These are phyloP conservation scores for Agonopterix subpropinquella DNA, from an alignment of 2,888 invertebrate genomes.

Conservation along the genomic window DNA sequence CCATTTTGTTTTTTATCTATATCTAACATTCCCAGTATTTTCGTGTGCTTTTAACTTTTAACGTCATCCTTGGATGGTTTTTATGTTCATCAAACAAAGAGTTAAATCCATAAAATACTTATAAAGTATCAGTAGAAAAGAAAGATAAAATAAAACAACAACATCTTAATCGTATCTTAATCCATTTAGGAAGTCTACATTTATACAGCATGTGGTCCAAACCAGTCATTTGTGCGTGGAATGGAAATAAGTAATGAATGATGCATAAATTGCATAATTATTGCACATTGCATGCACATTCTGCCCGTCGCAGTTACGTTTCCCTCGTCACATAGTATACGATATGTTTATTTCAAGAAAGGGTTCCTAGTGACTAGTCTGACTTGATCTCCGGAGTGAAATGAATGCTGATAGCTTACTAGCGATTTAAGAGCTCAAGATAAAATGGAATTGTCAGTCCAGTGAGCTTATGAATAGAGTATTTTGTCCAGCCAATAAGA, in stretches of 20 bases:
- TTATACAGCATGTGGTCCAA: no score
- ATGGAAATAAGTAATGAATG: no score
- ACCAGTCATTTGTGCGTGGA: no score
- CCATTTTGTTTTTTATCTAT: background rate
- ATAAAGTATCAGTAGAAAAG: no score
- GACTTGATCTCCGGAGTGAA: conserved; percentile 29
- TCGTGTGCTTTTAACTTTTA: no score
- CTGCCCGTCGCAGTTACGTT: no score
- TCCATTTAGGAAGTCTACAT: background rate
- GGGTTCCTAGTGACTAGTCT: conserved; percentile 31
- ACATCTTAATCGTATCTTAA: background rate
- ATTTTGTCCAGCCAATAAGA: conserved; percentile 32
- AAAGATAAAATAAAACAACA: background rate
- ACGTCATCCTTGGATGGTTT: no score
- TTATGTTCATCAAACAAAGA: no score
- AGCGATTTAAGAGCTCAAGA: conserved; percentile 20
- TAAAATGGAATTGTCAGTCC: conserved; percentile 25
- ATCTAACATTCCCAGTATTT: no score
- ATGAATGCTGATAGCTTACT: conserved; percentile 14
- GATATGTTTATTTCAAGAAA: conserved; percentile 27
- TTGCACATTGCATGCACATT: no score
- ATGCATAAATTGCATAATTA: no score
- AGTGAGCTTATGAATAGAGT: conserved; percentile 32
- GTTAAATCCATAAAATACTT: no score
- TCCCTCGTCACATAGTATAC: conserved; percentile 7